A percentile compares a stretch with the other conserved stretches of the same genome.
phyloP scores from a whole-genome alignment of 2,113 vertebrate genomes.

The Chlorocebus sabaeus region DNA sequence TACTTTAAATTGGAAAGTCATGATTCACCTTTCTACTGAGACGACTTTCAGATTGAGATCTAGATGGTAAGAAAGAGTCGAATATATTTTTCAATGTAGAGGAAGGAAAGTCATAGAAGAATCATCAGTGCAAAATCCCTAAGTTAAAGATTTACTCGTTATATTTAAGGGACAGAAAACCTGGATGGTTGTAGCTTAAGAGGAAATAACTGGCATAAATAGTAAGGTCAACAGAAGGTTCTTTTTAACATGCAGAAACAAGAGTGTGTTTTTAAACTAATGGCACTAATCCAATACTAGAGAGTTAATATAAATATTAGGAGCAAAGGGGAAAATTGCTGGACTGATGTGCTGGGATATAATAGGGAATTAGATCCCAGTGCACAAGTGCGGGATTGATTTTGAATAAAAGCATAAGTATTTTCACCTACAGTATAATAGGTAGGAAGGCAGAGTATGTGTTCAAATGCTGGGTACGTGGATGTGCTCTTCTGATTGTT shows the following conservation, averaged over 20 bases:
- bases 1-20: neutral
- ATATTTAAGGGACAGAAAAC: neutral
- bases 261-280: neutral
- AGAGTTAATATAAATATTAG: neutral
- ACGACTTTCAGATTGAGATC: neutral
- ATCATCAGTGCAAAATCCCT: neutral
- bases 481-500: neutral
- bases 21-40: neutral
- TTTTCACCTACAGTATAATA: neutral
- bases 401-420: neutral
- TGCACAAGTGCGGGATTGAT: neutral
- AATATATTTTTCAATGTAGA: neutral
- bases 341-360: neutral
- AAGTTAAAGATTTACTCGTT: neutral
- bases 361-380: neutral
- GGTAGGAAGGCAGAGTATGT: neutral
- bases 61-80: neutral
- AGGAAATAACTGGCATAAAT: neutral
- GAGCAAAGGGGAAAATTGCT: neutral
- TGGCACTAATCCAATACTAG: neutral
- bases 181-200: neutral
- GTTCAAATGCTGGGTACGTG: neutral
- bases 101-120: neutral
- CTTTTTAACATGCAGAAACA: neutral
- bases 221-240: neutral